These are phyloP conservation scores for Drosophila parthenogenetica DNA, from an alignment of 2,888 invertebrate genomes.

Conservation along the genomic window DNA sequence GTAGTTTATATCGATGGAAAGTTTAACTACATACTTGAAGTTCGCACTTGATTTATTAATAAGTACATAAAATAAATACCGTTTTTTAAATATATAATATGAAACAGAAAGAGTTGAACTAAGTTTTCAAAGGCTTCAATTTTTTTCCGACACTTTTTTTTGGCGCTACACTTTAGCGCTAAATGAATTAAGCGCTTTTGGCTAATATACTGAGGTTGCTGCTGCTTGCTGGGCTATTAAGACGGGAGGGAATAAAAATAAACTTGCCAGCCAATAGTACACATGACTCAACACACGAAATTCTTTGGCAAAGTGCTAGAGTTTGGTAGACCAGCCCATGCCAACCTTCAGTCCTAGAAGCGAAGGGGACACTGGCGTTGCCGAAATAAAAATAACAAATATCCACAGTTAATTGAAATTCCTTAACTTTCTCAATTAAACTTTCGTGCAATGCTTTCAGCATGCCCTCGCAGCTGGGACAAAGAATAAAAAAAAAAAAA, in stretches of 20 bases:
- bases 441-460: slow-evolving; percentile 82
- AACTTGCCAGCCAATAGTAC: slow-evolving; percentile 69
- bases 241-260: slow-evolving; percentile 35
- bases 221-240: slow-evolving; percentile 67
- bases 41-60: not conserved
- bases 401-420: slow-evolving; percentile 85
- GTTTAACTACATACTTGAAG: too few species aligned
- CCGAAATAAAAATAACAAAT: slow-evolving; percentile 80
- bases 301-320: slow-evolving; percentile 45
- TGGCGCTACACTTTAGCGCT: slow-evolving; percentile 20
- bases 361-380: slow-evolving; percentile 36
- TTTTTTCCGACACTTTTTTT: slow-evolving; percentile 5
- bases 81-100: too few species aligned
- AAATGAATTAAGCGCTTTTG: slow-evolving; percentile 55
- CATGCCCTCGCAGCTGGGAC: slow-evolving; percentile 49
- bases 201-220: slow-evolving; percentile 67
- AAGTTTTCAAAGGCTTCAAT: not conserved
- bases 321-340: slow-evolving; percentile 19
- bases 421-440: slow-evolving; percentile 85
- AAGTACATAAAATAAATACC: not conserved
- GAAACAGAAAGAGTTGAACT: slow-evolving; percentile 5
- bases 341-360: not conserved
- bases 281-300: slow-evolving; percentile 77
- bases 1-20: too few species aligned
- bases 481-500: slow-evolving; percentile 20